Conservation (phyloP, 1,140 invertebrate genomes). For the Ceratosolen fusciceps region DNA sequence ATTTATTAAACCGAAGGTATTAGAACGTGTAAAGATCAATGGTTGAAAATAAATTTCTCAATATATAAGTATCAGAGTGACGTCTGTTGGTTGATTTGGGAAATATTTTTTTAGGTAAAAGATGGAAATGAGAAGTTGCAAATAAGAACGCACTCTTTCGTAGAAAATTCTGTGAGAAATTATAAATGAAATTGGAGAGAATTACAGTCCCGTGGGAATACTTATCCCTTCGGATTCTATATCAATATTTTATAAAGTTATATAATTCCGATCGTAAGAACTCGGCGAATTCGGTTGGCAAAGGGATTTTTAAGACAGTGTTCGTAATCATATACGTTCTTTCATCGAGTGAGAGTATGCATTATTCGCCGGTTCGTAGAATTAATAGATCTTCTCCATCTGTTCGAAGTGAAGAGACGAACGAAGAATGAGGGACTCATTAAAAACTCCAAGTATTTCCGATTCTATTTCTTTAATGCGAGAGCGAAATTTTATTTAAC, state of each 20-base stretch:
- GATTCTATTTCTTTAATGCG: background rate
- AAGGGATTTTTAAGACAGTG: background rate
- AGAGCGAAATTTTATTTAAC: background rate
- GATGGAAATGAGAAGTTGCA: too few species aligned
- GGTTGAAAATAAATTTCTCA: too few species aligned
- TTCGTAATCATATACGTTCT: background rate
- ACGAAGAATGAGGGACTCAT: background rate
- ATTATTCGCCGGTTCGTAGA: background rate
- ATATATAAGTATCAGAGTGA: too few species aligned
- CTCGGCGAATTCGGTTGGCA: background rate
- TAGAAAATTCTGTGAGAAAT: too few species aligned
- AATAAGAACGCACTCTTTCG: too few species aligned
- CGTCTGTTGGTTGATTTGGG: too few species aligned
- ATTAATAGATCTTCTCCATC: constrained; percentile 24
- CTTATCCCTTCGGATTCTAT: too few species aligned
- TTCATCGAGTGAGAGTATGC: background rate
- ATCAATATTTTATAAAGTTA: background rate
- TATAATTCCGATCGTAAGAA: background rate
- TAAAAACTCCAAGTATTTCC: background rate
- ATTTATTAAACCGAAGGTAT: too few species aligned
- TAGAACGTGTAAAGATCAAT: too few species aligned
- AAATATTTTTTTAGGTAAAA: too few species aligned
- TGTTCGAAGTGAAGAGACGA: background rate
- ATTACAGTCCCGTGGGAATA: too few species aligned
- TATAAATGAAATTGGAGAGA: too few species aligned